These are phyloP conservation scores for Moxostoma hubbsi DNA, from an alignment of 2,797 vertebrate genomes.

Conservation along the genomic window DNA sequence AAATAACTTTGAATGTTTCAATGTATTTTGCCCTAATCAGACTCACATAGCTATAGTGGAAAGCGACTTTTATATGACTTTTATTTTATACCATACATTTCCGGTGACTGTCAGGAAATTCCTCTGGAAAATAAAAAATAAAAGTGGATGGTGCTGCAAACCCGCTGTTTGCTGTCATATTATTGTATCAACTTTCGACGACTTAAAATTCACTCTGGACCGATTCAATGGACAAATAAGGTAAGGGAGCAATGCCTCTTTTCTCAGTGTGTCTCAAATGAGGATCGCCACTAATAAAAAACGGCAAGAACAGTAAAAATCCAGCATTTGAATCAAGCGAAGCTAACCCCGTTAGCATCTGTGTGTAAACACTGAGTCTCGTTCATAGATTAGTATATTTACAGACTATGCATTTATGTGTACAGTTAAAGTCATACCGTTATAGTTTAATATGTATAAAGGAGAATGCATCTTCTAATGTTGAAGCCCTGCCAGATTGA, in stretches of 20 bases:
- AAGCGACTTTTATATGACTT: no score
- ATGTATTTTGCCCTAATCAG: no score
- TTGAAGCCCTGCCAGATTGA: slow-evolving; percentile 5
- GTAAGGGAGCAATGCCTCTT: slow-evolving; percentile 51
- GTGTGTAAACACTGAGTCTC: background rate
- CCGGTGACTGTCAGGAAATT: slow-evolving; percentile 19
- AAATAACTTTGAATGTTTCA: no score
- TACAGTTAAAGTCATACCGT: background rate
- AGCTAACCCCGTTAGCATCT: slow-evolving; percentile 18
- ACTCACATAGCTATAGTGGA: no score
- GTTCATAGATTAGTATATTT: background rate
- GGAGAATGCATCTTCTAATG: background rate
- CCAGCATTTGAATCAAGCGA: slow-evolving; percentile 7
- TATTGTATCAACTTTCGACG: slow-evolving; percentile 16
- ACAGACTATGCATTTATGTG: background rate
- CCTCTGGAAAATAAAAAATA: slow-evolving; percentile 14
- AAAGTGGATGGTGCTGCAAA: slow-evolving; percentile 49
- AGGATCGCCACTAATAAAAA: background rate
- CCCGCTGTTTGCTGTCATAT: slow-evolving; percentile 26
- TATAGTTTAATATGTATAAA: background rate
- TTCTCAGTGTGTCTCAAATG: background rate
- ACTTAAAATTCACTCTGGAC: slow-evolving; percentile 53
- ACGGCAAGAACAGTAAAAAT: background rate
- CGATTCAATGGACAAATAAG: slow-evolving; percentile 73
- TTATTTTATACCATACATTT: slow-evolving; percentile 8